Percentiles rank a stretch among this genome's conserved stretches.
phyloP scores from a whole-genome alignment of 1,140 invertebrate species.

The Maniola jurtina region DNA sequence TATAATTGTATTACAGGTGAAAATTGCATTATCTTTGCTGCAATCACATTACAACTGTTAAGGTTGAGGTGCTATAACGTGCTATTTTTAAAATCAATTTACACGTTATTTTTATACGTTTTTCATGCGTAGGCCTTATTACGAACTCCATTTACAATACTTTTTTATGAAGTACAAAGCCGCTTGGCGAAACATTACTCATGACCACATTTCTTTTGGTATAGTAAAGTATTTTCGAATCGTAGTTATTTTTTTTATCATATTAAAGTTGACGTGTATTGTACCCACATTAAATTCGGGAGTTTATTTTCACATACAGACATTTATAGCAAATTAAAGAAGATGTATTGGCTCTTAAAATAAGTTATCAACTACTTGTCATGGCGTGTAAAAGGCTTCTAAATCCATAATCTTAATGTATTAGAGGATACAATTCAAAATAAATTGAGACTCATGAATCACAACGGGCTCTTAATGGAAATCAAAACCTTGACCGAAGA shows the following conservation, averaged over 20 bases:
- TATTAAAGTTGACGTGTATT: no score
- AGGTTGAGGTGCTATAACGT: slow-evolving; percentile 17
- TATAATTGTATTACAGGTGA: slow-evolving; percentile 35
- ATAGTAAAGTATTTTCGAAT: background rate
- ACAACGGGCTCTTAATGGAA: slow-evolving; percentile 40
- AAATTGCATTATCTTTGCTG: slow-evolving; percentile 41
- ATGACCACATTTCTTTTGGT: slow-evolving; percentile 2
- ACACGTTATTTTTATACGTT: slow-evolving; percentile 22
- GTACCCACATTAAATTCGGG: no score
- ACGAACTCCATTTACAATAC: background rate
- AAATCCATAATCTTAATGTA: slow-evolving; percentile 28
- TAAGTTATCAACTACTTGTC: slow-evolving; percentile 33
- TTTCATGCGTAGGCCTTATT: background rate
- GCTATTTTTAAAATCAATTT: slow-evolving; percentile 37
- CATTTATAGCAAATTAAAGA: slow-evolving; percentile 26
- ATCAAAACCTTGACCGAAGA: slow-evolving; percentile 37
- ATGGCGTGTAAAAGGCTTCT: slow-evolving; percentile 29
- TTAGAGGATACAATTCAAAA: slow-evolving; percentile 25
- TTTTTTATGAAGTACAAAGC: background rate
- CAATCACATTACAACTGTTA: slow-evolving; percentile 24
- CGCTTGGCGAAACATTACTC: background rate
- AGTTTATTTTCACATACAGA: background rate
- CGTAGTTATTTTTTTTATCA: background rate
- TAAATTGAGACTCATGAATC: slow-evolving; percentile 20
- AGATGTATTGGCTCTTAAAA: slow-evolving; percentile 23